A percentile compares a stretch with the other conserved stretches of the same genome.
Evolutionary conservation across 2,797 vertebrate genomes (phyloP).

Genomic region (Buphagus erythrorhynchus): DNA sequence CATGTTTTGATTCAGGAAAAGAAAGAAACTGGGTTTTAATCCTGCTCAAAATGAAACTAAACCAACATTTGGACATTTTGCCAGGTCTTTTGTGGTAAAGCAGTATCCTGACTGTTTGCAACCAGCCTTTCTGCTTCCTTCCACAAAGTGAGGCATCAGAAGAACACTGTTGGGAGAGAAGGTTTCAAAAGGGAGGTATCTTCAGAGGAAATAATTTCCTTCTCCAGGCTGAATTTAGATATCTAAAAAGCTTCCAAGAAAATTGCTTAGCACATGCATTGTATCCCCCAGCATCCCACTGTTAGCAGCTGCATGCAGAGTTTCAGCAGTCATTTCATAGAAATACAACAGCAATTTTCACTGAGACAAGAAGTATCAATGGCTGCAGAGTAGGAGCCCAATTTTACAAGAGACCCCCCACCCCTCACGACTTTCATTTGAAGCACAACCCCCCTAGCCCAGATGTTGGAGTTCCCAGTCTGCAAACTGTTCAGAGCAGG

Average conservation of each 20-base stretch:
- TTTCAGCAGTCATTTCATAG: not conserved
- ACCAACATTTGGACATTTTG: not conserved
- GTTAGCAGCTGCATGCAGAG: not conserved
- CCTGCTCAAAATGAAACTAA: not conserved
- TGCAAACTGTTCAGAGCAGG: not conserved
- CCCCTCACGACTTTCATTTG: not conserved
- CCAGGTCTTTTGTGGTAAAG: not conserved
- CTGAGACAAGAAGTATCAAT: not conserved
- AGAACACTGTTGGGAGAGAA: not conserved
- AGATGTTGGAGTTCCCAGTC: not conserved
- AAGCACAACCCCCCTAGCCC: not conserved
- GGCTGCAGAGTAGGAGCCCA: not conserved
- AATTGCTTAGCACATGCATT: not conserved
- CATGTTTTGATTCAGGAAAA: not conserved
- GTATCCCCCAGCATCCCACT: not conserved
- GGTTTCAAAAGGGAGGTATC: not conserved
- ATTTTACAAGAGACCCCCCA: not conserved
- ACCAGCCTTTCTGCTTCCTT: not conserved
- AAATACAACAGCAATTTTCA: not conserved
- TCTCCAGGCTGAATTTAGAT: not conserved
- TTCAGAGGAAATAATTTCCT: not conserved
- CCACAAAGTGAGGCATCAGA: not conserved
- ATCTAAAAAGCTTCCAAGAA: not conserved
- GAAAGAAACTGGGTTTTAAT: conserved; percentile 1
- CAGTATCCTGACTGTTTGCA: not conserved